A percentile compares a stretch with the other conserved stretches of the same genome.
Evolutionary conservation across 2,888 invertebrate species (phyloP).

Genomic region (Odontothrips loti): DNA sequence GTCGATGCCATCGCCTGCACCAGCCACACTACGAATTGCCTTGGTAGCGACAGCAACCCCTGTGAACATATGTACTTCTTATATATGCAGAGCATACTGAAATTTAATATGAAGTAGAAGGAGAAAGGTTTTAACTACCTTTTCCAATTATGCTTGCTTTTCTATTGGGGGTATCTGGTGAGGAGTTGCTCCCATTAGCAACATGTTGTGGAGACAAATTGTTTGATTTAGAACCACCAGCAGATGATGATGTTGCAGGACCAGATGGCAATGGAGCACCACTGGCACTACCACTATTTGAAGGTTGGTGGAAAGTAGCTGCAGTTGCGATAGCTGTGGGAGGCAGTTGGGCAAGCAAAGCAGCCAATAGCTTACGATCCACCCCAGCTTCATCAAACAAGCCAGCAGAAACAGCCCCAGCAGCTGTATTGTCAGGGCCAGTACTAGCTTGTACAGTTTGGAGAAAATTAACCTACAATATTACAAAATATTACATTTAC

Average conservation of each 20-base stretch:
- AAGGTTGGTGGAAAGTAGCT: neutral
- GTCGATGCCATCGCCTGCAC: slow-evolving; percentile 29
- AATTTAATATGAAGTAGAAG: neutral
- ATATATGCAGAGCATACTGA: neutral
- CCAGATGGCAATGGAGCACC: neutral
- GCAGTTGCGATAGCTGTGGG: slow-evolving; percentile 31
- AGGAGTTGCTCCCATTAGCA: neutral
- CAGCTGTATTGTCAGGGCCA: neutral
- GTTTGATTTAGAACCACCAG: neutral
- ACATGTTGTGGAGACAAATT: neutral
- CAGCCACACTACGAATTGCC: neutral
- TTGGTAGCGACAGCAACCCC: slow-evolving; percentile 22
- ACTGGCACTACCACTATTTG: neutral
- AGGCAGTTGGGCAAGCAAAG: slow-evolving; percentile 46
- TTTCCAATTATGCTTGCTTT: slow-evolving; percentile 46
- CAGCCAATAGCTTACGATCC: slow-evolving; percentile 45
- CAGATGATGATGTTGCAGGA: neutral
- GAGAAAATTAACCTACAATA: slow-evolving; percentile 46
- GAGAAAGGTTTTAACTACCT: slow-evolving; percentile 40
- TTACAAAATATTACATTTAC: neutral
- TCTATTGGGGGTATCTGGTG: slow-evolving; percentile 13
- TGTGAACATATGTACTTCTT: neutral
- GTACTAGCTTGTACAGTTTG: slow-evolving; percentile 40
- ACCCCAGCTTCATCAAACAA: slow-evolving; percentile 37
- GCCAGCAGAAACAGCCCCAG: neutral